phyloP scores from a whole-genome alignment of 1,140 invertebrate species.

The Drosophila nannoptera region DNA sequence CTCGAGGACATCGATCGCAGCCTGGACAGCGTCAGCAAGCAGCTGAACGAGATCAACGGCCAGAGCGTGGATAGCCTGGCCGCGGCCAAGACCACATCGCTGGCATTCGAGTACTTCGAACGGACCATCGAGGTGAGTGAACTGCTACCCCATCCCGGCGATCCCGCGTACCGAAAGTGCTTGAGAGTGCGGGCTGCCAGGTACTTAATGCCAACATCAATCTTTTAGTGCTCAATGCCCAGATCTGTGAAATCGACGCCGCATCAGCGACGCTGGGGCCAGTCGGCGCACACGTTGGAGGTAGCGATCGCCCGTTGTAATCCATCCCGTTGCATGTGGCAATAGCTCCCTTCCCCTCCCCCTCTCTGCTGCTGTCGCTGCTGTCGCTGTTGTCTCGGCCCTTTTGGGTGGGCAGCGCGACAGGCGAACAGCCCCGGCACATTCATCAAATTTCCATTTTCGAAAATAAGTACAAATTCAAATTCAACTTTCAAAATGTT shows the following conservation, averaged over 20 bases:
- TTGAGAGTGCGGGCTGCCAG: neutral
- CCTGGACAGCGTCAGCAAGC: slow-evolving; percentile 84
- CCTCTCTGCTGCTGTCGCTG: slow-evolving; percentile 9
- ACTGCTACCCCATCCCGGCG: slow-evolving; percentile 8
- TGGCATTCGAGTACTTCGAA: slow-evolving; percentile 88
- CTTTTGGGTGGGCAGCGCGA: slow-evolving; percentile 48
- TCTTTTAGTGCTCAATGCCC: slow-evolving; percentile 77
- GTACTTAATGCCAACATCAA: slow-evolving; percentile 33
- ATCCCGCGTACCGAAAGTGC: too few species aligned
- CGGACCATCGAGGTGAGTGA: slow-evolving; percentile 87
- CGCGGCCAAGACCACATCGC: slow-evolving; percentile 84
- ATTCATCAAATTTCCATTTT: slow-evolving; percentile 74
- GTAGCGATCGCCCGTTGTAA: slow-evolving; percentile 40
- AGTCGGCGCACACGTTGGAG: slow-evolving; percentile 64
- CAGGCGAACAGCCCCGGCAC: slow-evolving; percentile 45
- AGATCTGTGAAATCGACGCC: slow-evolving; percentile 66
- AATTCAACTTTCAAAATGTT: slow-evolving; percentile 63
- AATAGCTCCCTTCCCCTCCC: slow-evolving; percentile 19
- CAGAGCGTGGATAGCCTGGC: slow-evolving; percentile 87
- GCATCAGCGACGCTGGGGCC: slow-evolving; percentile 74
- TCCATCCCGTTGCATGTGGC: slow-evolving; percentile 37
- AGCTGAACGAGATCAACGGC: slow-evolving; percentile 83
- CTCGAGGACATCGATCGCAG: slow-evolving; percentile 87
- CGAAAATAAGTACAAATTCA: slow-evolving; percentile 48
- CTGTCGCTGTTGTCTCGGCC: slow-evolving; percentile 6